A percentile compares a stretch with the other conserved stretches of the same genome.
Conservation (phyloP, 92 coral and sea anemone genomes). For the Pocillopora grandis region DNA sequence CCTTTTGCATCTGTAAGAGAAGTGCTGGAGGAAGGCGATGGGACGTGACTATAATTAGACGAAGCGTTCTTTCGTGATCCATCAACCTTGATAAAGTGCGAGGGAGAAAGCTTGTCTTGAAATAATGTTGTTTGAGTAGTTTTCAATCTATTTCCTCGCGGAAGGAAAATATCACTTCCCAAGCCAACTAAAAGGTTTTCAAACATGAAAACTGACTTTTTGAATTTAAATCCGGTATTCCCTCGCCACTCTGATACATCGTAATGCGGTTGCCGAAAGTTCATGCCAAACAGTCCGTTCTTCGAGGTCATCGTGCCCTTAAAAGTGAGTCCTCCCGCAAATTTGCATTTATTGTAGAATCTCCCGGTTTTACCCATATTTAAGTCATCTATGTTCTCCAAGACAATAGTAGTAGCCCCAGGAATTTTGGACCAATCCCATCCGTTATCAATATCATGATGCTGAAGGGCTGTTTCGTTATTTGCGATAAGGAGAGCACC, state of each 20-base stretch:
- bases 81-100: slow-evolving; percentile 36
- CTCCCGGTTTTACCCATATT: slow-evolving; percentile 10
- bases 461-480: slow-evolving; percentile 52
- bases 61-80: slow-evolving; percentile 32
- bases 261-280: slow-evolving; percentile 48
- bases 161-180: slow-evolving; percentile 58
- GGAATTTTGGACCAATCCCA: slow-evolving; percentile 85
- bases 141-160: neutral
- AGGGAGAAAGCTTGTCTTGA: slow-evolving; percentile 51
- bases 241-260: slow-evolving; percentile 15
- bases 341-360: slow-evolving; percentile 49
- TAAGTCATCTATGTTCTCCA: slow-evolving; percentile 4
- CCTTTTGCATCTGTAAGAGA: slow-evolving; percentile 63
- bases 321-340: slow-evolving; percentile 65
- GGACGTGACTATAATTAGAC: neutral
- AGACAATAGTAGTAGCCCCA: slow-evolving; percentile 64
- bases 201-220: slow-evolving; percentile 68
- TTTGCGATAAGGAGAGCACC: slow-evolving; percentile 77
- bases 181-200: slow-evolving; percentile 58
- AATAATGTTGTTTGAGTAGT: slow-evolving; percentile 62
- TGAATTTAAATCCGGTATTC: slow-evolving; percentile 47
- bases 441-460: slow-evolving; percentile 62
- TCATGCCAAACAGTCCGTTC: slow-evolving; percentile 73
- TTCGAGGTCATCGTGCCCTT: slow-evolving; percentile 31
- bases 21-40: neutral